Conservation (phyloP, 2,888 invertebrate species). For the Stenoptilia bipunctidactyla region DNA sequence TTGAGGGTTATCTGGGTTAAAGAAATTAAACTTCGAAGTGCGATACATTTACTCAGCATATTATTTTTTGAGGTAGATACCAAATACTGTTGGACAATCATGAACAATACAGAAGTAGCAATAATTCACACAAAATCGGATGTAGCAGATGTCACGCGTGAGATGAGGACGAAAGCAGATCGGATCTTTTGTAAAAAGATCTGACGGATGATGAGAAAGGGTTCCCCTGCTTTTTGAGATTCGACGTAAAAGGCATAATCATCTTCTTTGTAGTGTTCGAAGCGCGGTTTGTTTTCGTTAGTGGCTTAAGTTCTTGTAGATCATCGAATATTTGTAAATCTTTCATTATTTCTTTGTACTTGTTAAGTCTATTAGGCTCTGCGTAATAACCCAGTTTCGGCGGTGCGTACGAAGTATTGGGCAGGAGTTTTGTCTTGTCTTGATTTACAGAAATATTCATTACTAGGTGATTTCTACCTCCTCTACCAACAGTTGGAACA, state of each 20-base stretch:
- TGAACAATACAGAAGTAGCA: too few relatives aligned
- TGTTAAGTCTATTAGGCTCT: conserved; percentile 33
- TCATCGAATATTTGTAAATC: conserved; percentile 38
- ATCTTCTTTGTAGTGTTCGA: conserved; percentile 34
- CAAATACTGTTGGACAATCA: too few relatives aligned
- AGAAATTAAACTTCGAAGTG: too few relatives aligned
- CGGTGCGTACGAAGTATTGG: neutral
- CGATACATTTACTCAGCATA: too few relatives aligned
- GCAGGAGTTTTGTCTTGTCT: conserved; percentile 18
- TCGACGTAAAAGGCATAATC: neutral
- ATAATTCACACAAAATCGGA: too few relatives aligned
- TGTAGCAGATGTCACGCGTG: too few relatives aligned
- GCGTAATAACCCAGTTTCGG: conserved; percentile 13
- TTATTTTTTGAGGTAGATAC: too few relatives aligned
- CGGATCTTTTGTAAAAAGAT: too few relatives aligned
- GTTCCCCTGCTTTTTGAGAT: neutral
- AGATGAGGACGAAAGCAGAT: too few relatives aligned
- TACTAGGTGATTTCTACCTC: conserved; percentile 27
- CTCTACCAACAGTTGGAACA: conserved; percentile 12
- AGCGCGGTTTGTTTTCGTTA: conserved; percentile 41
- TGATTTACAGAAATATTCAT: conserved; percentile 37
- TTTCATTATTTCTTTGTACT: conserved; percentile 48
- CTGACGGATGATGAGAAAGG: too few relatives aligned
- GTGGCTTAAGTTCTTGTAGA: conserved; percentile 29
- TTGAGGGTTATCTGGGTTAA: too few relatives aligned